phyloP scores from a whole-genome alignment of 2,113 vertebrate species.

The Ellobius talpinus region DNA sequence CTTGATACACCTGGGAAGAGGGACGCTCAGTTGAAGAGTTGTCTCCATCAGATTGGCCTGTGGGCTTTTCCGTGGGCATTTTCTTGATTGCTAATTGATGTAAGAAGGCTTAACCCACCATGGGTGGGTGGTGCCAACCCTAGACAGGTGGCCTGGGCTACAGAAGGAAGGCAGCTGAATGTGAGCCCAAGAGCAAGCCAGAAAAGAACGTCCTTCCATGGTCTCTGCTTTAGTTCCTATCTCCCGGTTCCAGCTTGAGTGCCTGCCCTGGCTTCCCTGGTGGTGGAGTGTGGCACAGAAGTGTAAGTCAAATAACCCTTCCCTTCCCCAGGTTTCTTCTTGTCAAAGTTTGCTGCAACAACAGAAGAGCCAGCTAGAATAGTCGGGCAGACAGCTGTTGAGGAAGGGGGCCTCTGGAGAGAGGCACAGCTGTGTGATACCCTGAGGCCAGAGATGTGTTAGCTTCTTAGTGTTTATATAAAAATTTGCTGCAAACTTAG shows the following conservation, averaged over 20 bases:
- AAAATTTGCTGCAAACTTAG: background rate
- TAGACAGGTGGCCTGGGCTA: background rate
- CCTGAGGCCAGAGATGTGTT: background rate
- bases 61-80: background rate
- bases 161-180: background rate
- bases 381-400: background rate
- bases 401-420: background rate
- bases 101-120: background rate
- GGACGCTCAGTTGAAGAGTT: background rate
- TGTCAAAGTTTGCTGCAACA: background rate
- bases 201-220: fast-evolving
- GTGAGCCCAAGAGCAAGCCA: background rate
- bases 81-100: background rate
- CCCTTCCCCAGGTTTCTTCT: background rate
- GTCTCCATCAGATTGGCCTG: too few relatives aligned
- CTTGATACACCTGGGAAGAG: too few relatives aligned
- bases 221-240: background rate
- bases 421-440: background rate
- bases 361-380: background rate
- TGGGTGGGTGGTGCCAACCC: background rate
- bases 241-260: background rate
- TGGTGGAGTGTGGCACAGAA: background rate
- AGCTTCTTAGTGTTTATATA: background rate
- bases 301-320: background rate
- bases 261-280: background rate